phyloP scores from a whole-genome alignment of 2,113 vertebrate species.

The Muntiacus reevesi region DNA sequence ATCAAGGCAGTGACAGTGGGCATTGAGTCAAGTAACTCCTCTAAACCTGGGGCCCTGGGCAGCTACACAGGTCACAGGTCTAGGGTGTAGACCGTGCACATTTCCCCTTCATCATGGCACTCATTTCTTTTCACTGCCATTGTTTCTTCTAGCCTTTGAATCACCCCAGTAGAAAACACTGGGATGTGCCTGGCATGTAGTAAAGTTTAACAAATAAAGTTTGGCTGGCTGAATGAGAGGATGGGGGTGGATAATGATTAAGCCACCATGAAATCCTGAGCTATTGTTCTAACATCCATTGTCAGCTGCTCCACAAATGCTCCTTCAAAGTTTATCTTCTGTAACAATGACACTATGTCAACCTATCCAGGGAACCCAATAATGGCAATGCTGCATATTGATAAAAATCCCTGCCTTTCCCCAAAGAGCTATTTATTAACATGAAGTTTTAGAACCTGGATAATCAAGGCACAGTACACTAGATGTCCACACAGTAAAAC shows the following conservation, averaged over 20 bases:
- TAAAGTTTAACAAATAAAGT: conserved; percentile 27
- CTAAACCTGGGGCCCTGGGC: too few species aligned
- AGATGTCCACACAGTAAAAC: conserved; percentile 66
- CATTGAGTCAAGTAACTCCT: not conserved
- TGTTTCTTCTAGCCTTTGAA: not conserved
- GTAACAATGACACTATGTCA: conserved; percentile 73
- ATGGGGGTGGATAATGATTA: conserved; percentile 23
- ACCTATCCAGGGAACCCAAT: conserved; percentile 61
- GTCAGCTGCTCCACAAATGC: conserved; percentile 33
- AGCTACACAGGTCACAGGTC: not conserved
- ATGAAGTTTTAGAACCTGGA: conserved; percentile 66
- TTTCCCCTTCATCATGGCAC: not conserved
- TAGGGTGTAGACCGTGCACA: fast-evolving
- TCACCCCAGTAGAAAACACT: not conserved
- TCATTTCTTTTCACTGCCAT: not conserved
- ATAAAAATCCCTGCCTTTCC: conserved; percentile 72
- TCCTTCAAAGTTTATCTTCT: conserved; percentile 77
- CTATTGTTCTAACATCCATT: conserved; percentile 51
- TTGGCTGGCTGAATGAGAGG: conserved; percentile 5
- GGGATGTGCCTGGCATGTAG: not conserved
- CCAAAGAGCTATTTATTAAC: conserved; percentile 71
- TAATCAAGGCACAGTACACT: conserved; percentile 54
- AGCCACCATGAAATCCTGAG: conserved; percentile 30
- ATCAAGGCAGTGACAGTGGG: not conserved
- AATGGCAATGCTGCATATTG: conserved; percentile 55